Percentiles rank a stretch among this genome's conserved stretches.
Evolutionary conservation across 2,888 invertebrate genomes (phyloP).

Genomic region (Ischnus inquisitorius): DNA sequence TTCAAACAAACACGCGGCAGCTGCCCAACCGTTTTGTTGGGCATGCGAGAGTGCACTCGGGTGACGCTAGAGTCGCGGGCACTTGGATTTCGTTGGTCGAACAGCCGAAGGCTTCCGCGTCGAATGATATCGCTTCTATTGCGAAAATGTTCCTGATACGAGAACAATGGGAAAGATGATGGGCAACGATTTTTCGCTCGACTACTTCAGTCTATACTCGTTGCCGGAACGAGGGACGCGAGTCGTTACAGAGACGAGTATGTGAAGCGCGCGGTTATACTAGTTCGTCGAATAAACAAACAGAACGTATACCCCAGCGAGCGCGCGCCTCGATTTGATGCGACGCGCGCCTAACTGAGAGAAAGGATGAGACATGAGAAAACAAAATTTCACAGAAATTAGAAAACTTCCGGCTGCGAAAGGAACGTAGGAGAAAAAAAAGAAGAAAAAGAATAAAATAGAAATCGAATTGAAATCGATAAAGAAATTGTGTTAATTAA

Average conservation of each 20-base stretch:
- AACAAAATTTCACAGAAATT: neutral
- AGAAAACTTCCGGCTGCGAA: no score
- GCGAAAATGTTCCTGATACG: no score
- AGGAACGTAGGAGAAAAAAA: no score
- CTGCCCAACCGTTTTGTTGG: conserved; percentile 5
- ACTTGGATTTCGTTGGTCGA: neutral
- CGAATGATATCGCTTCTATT: no score
- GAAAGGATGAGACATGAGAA: neutral
- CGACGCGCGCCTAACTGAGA: conserved; percentile 23
- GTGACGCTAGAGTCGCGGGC: neutral
- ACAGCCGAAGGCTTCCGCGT: neutral
- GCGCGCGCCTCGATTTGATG: neutral
- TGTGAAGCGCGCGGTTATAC: conserved; percentile 18
- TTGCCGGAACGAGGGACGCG: conserved; percentile 16
- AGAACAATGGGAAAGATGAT: neutral
- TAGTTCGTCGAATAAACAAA: conserved; percentile 41
- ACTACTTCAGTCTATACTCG: neutral
- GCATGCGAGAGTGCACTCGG: neutral
- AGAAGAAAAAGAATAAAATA: no score
- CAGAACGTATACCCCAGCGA: neutral
- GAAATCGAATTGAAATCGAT: no score
- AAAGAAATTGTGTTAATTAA: no score
- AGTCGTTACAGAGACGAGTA: conserved; percentile 9
- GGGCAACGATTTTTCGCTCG: neutral
- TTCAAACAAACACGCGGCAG: conserved; percentile 68